Evolutionary conservation across 2,113 vertebrate genomes (phyloP).

Genomic region (Tursiops truncatus): DNA sequence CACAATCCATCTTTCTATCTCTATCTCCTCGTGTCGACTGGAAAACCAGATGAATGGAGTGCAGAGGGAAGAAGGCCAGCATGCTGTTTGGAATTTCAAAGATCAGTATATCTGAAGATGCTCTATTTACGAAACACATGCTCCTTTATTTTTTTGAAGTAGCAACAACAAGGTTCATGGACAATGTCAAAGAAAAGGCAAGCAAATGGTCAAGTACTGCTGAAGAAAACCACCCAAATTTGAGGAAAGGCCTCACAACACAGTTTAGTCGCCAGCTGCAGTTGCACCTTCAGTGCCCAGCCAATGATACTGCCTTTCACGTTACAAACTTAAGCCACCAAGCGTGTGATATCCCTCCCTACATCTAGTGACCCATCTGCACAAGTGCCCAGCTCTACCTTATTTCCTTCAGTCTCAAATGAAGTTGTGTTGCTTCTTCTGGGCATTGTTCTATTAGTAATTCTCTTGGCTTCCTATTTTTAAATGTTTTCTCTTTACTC

Average conservation of each 20-base stretch:
- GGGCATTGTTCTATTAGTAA: neutral
- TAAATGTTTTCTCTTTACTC: neutral
- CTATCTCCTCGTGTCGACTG: constrained; percentile 34
- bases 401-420: neutral
- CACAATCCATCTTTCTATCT: constrained; percentile 58
- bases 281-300: neutral
- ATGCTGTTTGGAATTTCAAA: constrained; percentile 40
- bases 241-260: neutral
- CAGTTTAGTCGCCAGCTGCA: neutral
- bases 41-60: constrained; percentile 63
- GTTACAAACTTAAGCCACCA: neutral
- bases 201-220: neutral
- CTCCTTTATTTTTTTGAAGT: neutral
- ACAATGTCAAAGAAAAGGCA: constrained; percentile 29
- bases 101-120: neutral
- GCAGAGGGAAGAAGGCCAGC: constrained; percentile 36
- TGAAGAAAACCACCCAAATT: neutral
- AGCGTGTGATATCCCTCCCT: neutral
- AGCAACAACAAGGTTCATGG: constrained; percentile 18
- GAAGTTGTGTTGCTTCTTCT: neutral
- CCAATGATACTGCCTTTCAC: neutral
- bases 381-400: neutral
- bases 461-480: neutral
- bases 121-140: constrained; percentile 38
- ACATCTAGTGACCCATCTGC: neutral